These are phyloP conservation scores for Cardiocondyla obscurior DNA, from an alignment of 1,140 invertebrate genomes.

Conservation along the genomic window DNA sequence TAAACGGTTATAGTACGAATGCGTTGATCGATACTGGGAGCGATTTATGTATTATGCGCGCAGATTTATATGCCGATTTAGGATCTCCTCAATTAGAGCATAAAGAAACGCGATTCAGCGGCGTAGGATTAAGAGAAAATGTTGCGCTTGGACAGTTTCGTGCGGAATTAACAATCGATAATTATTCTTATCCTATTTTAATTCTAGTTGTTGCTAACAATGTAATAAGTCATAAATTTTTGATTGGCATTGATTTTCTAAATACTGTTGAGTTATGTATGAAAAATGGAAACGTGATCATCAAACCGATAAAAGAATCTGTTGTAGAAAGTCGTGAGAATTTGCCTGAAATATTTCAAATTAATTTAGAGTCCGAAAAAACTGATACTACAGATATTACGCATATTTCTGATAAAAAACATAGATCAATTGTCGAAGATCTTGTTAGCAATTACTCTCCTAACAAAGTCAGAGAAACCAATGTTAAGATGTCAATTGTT, in stretches of 20 bases:
- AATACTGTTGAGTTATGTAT: constrained; percentile 1
- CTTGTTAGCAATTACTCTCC: background rate
- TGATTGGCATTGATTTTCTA: constrained; percentile 29
- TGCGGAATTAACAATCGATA: background rate
- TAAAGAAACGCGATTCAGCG: background rate
- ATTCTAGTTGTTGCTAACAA: background rate
- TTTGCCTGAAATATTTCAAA: constrained; percentile 14
- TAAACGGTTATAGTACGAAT: background rate
- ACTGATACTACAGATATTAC: background rate
- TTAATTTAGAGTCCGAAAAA: background rate
- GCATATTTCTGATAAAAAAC: background rate
- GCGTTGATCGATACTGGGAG: constrained; percentile 25
- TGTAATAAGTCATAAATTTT: background rate
- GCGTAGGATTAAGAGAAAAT: background rate
- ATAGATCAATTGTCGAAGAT: background rate
- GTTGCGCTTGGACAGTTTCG: background rate
- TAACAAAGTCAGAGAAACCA: background rate
- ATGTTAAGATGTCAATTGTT: background rate
- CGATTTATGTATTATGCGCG: background rate
- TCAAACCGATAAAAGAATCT: background rate
- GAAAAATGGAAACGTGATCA: background rate
- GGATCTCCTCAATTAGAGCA: background rate
- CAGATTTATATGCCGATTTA: background rate
- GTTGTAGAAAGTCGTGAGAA: background rate
- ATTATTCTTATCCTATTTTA: background rate